phyloP scores from a whole-genome alignment of 1,140 invertebrate species.

The Drosophila bocqueti region DNA sequence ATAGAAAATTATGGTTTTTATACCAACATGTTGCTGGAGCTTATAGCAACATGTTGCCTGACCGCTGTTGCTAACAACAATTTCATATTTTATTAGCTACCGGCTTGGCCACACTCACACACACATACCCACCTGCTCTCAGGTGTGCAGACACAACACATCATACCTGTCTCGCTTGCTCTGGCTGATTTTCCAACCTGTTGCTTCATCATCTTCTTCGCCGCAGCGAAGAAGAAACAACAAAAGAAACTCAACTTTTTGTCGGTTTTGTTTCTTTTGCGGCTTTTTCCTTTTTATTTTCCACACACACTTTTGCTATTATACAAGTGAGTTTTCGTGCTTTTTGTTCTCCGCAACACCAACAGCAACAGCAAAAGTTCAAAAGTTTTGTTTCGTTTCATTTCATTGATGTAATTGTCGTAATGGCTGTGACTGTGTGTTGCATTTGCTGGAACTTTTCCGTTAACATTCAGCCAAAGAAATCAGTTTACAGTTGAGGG shows the following conservation, averaged over 20 bases:
- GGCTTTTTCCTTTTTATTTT: conserved; percentile 39
- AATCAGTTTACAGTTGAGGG: conserved; percentile 39
- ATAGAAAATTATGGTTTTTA: background rate
- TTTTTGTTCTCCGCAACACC: conserved; percentile 37
- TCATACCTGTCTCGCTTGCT: conserved; percentile 19
- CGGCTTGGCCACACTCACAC: conserved; percentile 24
- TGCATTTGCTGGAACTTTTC: conserved; percentile 49
- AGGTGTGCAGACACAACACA: conserved; percentile 19
- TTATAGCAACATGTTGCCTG: conserved; percentile 25
- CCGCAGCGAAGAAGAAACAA: conserved; percentile 34
- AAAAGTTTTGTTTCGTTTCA: conserved; percentile 53
- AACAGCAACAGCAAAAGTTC: conserved; percentile 29
- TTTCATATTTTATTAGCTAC: conserved; percentile 34
- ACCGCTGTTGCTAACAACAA: background rate
- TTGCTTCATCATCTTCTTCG: conserved; percentile 68
- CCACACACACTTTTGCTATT: conserved; percentile 43
- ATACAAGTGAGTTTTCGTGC: conserved; percentile 41
- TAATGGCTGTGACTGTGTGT: conserved; percentile 34
- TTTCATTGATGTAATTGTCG: conserved; percentile 59
- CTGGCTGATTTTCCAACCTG: conserved; percentile 40
- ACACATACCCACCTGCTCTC: background rate
- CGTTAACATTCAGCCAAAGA: conserved; percentile 42
- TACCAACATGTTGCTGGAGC: background rate
- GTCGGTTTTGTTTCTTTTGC: conserved; percentile 17
- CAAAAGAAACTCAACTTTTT: conserved; percentile 45